Evolutionary conservation across 2,113 vertebrate genomes (phyloP).

Genomic region (Thinocorus orbignyianus): DNA sequence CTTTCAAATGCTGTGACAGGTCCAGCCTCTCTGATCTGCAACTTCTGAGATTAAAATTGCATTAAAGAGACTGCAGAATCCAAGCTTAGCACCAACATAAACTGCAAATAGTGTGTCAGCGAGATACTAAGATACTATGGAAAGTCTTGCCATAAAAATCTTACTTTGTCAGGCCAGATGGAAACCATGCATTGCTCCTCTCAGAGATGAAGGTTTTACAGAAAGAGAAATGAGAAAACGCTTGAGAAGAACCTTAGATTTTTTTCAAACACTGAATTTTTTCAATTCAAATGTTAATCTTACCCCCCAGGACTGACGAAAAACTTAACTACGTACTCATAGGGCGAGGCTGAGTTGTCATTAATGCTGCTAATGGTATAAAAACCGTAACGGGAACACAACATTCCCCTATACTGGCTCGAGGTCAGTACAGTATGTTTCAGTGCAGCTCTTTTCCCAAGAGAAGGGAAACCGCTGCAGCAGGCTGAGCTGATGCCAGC

Average conservation of each 20-base stretch:
- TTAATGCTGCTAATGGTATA: neutral
- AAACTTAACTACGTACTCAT: neutral
- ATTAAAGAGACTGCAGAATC: neutral
- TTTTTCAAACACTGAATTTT: neutral
- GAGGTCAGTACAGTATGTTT: neutral
- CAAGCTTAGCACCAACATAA: neutral
- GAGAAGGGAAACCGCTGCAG: neutral
- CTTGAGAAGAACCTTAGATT: neutral
- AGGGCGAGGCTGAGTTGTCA: neutral
- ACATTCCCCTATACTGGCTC: rapidly evolving
- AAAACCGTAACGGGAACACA: neutral
- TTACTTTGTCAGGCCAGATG: neutral
- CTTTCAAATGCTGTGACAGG: neutral
- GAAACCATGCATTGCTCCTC: neutral
- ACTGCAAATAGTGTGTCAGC: neutral
- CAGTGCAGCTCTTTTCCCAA: neutral
- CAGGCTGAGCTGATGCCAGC: neutral
- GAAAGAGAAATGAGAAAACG: neutral
- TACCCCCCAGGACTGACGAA: neutral
- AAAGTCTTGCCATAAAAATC: neutral
- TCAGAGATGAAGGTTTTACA: neutral
- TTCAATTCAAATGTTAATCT: neutral
- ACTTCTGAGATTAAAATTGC: neutral
- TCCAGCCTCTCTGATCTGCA: neutral
- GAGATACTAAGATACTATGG: neutral